A percentile compares a stretch with the other conserved stretches of the same genome.
These are phyloP conservation scores for Butorides virescens DNA, from an alignment of 2,113 vertebrate species.

Conservation along the genomic window DNA sequence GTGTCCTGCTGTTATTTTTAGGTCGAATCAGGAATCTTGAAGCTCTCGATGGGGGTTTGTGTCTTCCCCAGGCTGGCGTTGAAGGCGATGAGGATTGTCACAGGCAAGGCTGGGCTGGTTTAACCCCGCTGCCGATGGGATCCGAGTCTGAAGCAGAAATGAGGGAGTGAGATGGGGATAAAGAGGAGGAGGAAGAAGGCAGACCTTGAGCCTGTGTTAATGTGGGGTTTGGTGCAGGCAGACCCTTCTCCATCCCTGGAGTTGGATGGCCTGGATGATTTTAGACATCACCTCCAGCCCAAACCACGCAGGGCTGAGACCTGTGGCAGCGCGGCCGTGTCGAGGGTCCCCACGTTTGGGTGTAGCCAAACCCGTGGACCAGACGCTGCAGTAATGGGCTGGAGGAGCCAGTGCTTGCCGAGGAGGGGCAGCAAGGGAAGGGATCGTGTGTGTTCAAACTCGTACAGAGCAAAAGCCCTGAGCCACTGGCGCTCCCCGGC, in stretches of 20 bases:
- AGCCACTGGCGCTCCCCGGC: rapidly evolving
- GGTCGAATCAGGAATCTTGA: neutral
- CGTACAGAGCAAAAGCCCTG: rapidly evolving
- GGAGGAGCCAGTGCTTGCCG: rapidly evolving
- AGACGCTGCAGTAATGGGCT: neutral
- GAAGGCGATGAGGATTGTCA: neutral
- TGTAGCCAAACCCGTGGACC: neutral
- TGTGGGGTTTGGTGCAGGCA: neutral
- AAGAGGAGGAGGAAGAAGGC: neutral
- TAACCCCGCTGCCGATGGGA: neutral
- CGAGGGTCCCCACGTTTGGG: neutral
- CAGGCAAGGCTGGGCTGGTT: too few relatives aligned
- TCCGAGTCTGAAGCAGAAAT: neutral
- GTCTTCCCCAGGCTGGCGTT: neutral
- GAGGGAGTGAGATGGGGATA: neutral
- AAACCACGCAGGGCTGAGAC: neutral
- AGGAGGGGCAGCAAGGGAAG: neutral
- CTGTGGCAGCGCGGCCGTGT: rapidly evolving
- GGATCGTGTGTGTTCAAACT: rapidly evolving
- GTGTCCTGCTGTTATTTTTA: neutral
- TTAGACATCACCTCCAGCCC: neutral
- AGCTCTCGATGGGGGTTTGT: neutral
- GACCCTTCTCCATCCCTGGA: neutral
- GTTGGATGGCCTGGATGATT: neutral
- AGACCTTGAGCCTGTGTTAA: neutral